Conservation (phyloP, 2,888 invertebrate species). For the Spilosoma lubricipeda region DNA sequence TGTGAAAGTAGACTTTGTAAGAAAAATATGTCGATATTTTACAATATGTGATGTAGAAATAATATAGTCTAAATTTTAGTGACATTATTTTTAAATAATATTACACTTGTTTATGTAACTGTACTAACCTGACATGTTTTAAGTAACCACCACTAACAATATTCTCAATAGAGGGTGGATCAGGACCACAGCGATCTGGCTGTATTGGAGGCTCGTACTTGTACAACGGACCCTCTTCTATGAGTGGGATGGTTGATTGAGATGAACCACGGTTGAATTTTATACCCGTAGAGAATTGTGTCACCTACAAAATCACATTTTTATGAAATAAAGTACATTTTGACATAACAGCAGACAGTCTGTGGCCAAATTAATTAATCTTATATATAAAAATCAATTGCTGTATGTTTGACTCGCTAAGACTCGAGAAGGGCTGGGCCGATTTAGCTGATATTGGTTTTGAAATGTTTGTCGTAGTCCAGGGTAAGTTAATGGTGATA, state of each 20-base stretch:
- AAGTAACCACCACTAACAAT: conserved; percentile 90
- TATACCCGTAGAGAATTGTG: conserved; percentile 95
- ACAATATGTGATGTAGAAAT: too few species aligned
- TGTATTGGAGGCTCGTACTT: conserved; percentile 87
- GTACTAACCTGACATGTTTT: conserved; percentile 87
- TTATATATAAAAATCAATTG: too few species aligned
- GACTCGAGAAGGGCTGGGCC: too few species aligned
- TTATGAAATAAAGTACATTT: background rate
- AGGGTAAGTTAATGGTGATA: too few species aligned
- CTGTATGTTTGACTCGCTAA: too few species aligned
- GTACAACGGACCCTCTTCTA: conserved; percentile 92
- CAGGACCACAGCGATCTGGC: conserved; percentile 90
- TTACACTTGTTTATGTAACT: background rate
- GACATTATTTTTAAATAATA: too few species aligned
- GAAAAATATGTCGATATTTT: too few species aligned
- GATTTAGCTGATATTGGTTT: too few species aligned
- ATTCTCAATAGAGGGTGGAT: conserved; percentile 88
- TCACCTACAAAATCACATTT: conserved; percentile 72
- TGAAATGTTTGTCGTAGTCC: too few species aligned
- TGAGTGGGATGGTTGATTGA: conserved; percentile 89
- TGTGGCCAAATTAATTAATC: too few species aligned
- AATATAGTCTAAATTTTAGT: too few species aligned
- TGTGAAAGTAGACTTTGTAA: too few species aligned
- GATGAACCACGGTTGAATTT: conserved; percentile 90
- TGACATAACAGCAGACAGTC: background rate